Percentiles rank a stretch among this genome's conserved stretches.
Conservation (phyloP, 1,140 invertebrate genomes). For the Trichonephila clavata region DNA sequence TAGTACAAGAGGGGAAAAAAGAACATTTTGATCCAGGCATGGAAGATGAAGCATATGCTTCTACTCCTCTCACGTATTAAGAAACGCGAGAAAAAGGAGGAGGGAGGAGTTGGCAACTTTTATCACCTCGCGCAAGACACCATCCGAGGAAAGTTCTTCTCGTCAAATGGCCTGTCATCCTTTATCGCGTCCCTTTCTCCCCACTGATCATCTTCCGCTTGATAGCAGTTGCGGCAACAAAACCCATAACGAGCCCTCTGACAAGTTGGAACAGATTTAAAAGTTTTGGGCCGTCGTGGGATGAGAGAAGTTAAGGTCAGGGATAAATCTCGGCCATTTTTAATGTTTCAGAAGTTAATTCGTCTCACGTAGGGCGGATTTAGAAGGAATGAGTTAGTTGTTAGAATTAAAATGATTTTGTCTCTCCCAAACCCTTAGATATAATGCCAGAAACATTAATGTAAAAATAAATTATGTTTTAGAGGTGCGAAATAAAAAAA, state of each 20-base stretch:
- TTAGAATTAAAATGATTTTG: no score
- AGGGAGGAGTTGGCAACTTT: background rate
- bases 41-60: background rate
- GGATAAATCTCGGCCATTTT: background rate
- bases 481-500: no score
- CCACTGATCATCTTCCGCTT: background rate
- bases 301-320: no score
- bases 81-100: background rate
- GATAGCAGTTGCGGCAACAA: background rate
- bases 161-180: background rate
- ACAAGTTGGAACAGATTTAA: slow-evolving; percentile 4
- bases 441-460: no score
- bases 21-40: background rate
- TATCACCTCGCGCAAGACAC: background rate
- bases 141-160: background rate
- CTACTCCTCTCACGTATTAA: background rate
- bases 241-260: background rate
- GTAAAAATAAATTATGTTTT: no score
- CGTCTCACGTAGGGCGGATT: no score
- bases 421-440: no score
- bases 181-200: background rate
- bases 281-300: background rate
- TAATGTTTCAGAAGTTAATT: background rate
- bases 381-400: no score
- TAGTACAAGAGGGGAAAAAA: no score